These are phyloP conservation scores for Petromus typicus DNA, from an alignment of 2,113 vertebrate species.

Conservation along the genomic window DNA sequence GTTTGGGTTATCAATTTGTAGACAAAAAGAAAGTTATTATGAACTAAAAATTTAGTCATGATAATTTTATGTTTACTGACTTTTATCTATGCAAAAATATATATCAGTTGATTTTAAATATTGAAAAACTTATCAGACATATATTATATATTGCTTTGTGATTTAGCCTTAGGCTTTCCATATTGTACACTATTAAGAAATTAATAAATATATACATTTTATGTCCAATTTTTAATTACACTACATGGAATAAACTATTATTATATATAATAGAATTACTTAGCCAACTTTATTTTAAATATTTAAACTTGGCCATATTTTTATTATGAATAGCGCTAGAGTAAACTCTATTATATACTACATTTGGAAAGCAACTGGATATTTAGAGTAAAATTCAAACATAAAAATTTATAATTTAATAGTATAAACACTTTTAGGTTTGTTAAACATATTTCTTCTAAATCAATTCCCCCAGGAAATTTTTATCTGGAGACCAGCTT, in stretches of 20 bases:
- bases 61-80: neutral
- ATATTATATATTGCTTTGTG: neutral
- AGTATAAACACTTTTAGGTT: neutral
- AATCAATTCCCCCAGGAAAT: neutral
- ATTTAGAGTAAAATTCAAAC: neutral
- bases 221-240: neutral
- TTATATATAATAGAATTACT: neutral
- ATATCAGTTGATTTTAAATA: neutral
- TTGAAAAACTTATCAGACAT: neutral
- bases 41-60: neutral
- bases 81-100: neutral
- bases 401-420: neutral
- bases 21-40: neutral
- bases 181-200: neutral
- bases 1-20: neutral
- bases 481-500: neutral
- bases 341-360: neutral
- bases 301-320: slow-evolving; percentile 1
- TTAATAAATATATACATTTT: neutral
- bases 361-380: neutral
- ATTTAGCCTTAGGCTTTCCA: neutral
- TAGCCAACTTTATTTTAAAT: neutral
- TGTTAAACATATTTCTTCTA: neutral
- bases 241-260: neutral
- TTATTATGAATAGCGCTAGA: neutral